Evolutionary conservation across 2,797 vertebrate genomes (phyloP).

Genomic region (Antrozous pallidus): DNA sequence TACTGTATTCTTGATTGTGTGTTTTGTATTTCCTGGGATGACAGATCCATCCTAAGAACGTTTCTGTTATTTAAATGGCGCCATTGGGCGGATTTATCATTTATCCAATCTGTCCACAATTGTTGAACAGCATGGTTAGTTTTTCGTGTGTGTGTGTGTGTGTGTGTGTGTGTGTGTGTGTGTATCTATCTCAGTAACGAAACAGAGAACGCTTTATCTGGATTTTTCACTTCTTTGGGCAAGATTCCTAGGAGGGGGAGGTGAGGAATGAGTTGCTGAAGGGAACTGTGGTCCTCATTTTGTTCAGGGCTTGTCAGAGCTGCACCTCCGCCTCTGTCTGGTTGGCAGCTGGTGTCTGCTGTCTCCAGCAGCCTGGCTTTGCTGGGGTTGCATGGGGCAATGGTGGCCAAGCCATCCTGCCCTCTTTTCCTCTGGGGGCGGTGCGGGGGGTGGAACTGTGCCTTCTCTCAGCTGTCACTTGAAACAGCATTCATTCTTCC

Average conservation of each 20-base stretch:
- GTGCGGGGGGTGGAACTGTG: neutral
- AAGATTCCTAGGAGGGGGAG: neutral
- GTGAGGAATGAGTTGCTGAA: neutral
- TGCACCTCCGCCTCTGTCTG: neutral
- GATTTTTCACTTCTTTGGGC: neutral
- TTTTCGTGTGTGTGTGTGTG: neutral
- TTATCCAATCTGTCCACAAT: fast-evolving
- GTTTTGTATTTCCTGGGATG: neutral
- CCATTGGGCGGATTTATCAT: fast-evolving
- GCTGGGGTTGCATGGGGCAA: neutral
- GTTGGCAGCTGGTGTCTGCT: neutral
- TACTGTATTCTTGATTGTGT: no score
- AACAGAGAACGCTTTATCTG: neutral
- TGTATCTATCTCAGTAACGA: neutral
- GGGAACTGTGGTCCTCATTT: neutral
- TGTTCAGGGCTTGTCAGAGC: neutral
- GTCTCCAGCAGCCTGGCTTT: neutral
- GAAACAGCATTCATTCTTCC: neutral
- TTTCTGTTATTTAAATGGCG: neutral
- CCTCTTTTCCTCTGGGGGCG: neutral
- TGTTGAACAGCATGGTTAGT: neutral
- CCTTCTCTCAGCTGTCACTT: neutral
- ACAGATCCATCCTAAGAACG: fast-evolving
- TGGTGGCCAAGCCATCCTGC: neutral
- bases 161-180: neutral